These are phyloP conservation scores for Gymnogyps californianus DNA, from an alignment of 2,113 vertebrate species.

Conservation along the genomic window DNA sequence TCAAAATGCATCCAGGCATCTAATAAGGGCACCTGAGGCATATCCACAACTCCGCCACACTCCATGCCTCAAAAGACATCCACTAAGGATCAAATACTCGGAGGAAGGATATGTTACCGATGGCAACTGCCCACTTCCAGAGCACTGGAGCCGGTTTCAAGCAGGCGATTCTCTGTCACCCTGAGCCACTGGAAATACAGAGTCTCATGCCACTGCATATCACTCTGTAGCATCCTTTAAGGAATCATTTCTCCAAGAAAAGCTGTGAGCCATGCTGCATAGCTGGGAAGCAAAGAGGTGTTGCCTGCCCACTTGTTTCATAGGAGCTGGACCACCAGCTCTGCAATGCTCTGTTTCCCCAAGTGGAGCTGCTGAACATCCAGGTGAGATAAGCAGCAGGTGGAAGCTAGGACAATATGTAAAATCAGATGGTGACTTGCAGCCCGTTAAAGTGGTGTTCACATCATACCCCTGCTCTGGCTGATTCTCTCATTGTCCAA, in stretches of 20 bases:
- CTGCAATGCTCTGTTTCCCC: background rate
- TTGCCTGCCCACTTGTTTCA: fast-evolving
- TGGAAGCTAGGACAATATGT: background rate
- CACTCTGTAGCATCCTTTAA: background rate
- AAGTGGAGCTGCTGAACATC: background rate
- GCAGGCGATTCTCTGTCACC: background rate
- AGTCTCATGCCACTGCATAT: background rate
- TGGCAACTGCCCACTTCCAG: conserved; percentile 17
- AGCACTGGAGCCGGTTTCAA: background rate
- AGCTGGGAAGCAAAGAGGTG: background rate
- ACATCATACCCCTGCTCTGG: background rate
- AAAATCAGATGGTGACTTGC: background rate
- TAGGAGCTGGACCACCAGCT: background rate
- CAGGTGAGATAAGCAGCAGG: background rate
- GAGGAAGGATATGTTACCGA: background rate
- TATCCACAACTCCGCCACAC: background rate
- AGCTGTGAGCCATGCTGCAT: background rate
- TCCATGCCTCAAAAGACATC: conserved; percentile 8
- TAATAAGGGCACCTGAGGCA: conserved; percentile 57
- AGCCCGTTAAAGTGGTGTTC: background rate
- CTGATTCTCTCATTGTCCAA: background rate
- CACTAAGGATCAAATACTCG: background rate
- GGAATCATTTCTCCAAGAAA: background rate
- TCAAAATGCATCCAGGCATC: conserved; percentile 52
- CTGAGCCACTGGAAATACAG: background rate